Evolutionary conservation across 1,140 invertebrate species (phyloP).

Genomic region (Brachionus manjavacas): DNA sequence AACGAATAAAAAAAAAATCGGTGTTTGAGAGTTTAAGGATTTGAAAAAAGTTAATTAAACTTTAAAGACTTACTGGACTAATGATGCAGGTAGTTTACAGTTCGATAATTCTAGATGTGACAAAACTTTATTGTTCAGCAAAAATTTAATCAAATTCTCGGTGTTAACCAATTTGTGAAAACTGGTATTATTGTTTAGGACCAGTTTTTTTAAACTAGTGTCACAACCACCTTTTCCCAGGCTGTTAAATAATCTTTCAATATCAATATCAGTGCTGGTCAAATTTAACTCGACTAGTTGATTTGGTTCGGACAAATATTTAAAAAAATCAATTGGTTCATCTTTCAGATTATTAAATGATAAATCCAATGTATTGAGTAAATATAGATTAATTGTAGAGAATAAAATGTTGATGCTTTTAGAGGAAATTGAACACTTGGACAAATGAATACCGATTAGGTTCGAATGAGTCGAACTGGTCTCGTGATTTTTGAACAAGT

Average conservation of each 20-base stretch:
- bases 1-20: too few relatives aligned
- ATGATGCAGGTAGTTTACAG: neutral
- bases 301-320: slow-evolving; percentile 35
- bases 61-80: slow-evolving; percentile 4
- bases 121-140: slow-evolving; percentile 1
- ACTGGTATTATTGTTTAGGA: neutral
- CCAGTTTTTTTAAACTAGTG: slow-evolving; percentile 1
- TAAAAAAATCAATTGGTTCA: slow-evolving; percentile 13
- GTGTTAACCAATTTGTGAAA: neutral
- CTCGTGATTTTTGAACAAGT: slow-evolving; percentile 33
- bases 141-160: slow-evolving; percentile 39
- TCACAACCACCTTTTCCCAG: slow-evolving; percentile 19
- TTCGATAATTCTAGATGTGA: neutral
- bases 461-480: neutral
- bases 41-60: too few relatives aligned
- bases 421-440: slow-evolving; percentile 18
- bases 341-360: slow-evolving; percentile 25
- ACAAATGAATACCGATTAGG: neutral
- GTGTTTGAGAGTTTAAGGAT: too few relatives aligned
- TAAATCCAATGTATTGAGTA: neutral
- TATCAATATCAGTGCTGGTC: slow-evolving; percentile 4
- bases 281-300: slow-evolving; percentile 36
- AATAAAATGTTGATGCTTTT: slow-evolving; percentile 33
- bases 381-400: slow-evolving; percentile 28
- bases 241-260: neutral